These are phyloP conservation scores for Labrus mixtus DNA, from an alignment of 2,113 vertebrate genomes.

Conservation along the genomic window DNA sequence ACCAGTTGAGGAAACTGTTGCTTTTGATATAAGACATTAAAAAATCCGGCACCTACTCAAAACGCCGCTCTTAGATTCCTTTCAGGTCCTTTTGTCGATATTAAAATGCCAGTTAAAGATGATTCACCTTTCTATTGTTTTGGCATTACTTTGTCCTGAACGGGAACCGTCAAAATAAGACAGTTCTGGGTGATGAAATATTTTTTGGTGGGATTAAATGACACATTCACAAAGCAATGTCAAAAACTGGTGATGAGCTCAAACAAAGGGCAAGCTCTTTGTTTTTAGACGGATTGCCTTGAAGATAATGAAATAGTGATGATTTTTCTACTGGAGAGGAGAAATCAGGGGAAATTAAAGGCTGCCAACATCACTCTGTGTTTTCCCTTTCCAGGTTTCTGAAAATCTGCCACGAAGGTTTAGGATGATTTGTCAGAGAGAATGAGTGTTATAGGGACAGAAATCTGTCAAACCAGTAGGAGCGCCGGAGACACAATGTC, in stretches of 20 bases:
- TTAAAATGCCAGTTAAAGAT: background rate
- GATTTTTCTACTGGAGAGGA: background rate
- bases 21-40: background rate
- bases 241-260: background rate
- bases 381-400: background rate
- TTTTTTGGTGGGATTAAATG: background rate
- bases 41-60: background rate
- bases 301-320: background rate
- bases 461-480: conserved; percentile 38
- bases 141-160: background rate
- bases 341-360: background rate
- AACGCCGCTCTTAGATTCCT: background rate
- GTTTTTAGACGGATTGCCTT: background rate
- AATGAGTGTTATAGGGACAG: conserved; percentile 38
- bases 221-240: background rate
- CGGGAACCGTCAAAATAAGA: background rate
- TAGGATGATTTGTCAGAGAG: conserved; percentile 47
- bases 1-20: background rate
- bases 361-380: background rate
- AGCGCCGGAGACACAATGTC: background rate
- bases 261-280: conserved; percentile 2
- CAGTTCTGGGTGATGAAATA: background rate
- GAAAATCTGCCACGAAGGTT: background rate
- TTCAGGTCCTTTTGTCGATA: background rate
- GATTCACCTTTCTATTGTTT: background rate